phyloP scores from a whole-genome alignment of 2,113 vertebrate genomes.

The Morone chrysops region DNA sequence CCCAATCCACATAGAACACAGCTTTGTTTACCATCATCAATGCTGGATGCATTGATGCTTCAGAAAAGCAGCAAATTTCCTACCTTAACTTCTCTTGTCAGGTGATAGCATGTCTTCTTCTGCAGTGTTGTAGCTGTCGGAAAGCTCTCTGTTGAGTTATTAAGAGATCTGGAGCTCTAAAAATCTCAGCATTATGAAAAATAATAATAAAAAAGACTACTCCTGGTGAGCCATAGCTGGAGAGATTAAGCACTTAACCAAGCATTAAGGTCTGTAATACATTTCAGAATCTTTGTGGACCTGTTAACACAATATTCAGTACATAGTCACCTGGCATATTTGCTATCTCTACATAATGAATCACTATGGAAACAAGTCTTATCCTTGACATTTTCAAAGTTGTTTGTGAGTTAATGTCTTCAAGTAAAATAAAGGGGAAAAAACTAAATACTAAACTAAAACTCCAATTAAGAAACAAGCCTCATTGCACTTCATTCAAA shows the following conservation, averaged over 20 bases:
- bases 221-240: background rate
- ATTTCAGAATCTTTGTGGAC: background rate
- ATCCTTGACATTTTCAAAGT: background rate
- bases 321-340: background rate
- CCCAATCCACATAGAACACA: background rate
- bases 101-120: background rate
- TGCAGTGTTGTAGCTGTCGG: background rate
- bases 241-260: background rate
- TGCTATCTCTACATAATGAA: background rate
- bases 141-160: background rate
- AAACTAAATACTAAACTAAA: background rate
- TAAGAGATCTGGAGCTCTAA: background rate
- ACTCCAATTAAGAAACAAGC: background rate
- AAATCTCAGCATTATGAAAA: background rate
- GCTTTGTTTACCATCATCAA: background rate
- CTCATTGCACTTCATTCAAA: background rate
- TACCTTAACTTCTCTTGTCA: background rate
- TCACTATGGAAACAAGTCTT: slow-evolving; percentile 2
- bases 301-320: background rate
- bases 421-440: background rate
- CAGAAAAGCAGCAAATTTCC: background rate
- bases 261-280: background rate
- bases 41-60: background rate
- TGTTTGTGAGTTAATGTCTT: background rate
- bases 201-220: background rate